These are phyloP conservation scores for Anastrepha ludens DNA, from an alignment of 1,140 invertebrate species.

Conservation along the genomic window DNA sequence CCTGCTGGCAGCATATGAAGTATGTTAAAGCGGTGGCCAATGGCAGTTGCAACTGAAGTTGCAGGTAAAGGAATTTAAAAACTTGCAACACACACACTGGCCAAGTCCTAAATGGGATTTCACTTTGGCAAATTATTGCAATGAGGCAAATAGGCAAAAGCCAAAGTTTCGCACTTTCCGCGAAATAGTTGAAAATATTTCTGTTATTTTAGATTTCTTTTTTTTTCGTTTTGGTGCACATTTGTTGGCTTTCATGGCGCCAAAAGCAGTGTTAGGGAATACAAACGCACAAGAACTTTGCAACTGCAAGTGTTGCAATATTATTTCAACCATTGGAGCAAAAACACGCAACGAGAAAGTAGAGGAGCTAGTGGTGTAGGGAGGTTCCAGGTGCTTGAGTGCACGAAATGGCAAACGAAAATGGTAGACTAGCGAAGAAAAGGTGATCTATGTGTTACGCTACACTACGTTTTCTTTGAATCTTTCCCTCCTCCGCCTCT, in stretches of 20 bases:
- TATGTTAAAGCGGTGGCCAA: background rate
- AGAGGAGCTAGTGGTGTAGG: no score
- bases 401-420: background rate
- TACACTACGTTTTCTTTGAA: background rate
- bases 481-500: background rate
- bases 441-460: background rate
- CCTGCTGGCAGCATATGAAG: background rate
- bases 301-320: background rate
- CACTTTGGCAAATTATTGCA: conserved; percentile 36
- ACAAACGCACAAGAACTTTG: background rate
- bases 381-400: no score
- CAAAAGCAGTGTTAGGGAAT: background rate
- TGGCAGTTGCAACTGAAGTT: background rate
- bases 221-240: background rate
- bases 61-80: background rate
- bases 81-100: background rate
- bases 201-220: background rate
- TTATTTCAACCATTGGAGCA: background rate
- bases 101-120: background rate
- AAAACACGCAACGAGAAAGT: no score
- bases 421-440: background rate
- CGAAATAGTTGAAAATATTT: background rate
- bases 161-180: background rate
- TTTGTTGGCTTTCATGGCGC: background rate
- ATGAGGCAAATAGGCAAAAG: background rate